Evolutionary conservation across 2,888 invertebrate species (phyloP).

Genomic region (Lutraria lutraria): DNA sequence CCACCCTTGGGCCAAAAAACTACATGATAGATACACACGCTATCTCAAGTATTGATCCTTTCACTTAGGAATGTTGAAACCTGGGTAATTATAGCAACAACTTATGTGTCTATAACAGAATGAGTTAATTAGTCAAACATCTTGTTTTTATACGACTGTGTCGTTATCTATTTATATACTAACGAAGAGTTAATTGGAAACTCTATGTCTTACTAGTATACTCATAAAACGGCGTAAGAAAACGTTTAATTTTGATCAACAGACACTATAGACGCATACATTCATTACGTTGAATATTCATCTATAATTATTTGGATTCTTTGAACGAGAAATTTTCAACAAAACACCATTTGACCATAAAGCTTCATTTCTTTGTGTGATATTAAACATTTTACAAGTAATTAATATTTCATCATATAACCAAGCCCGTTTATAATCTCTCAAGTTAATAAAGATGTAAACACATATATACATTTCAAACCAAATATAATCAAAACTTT

Average conservation of each 20-base stretch:
- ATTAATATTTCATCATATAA: too few species aligned
- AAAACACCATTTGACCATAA: too few species aligned
- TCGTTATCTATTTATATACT: slow-evolving; percentile 17
- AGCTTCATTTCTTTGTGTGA: too few species aligned
- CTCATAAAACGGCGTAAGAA: not conserved
- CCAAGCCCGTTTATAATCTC: too few species aligned
- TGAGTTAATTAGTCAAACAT: slow-evolving; percentile 4
- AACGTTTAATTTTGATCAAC: not conserved
- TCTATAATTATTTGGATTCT: not conserved
- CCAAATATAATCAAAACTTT: too few species aligned
- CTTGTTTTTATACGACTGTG: not conserved
- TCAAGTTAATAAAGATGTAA: too few species aligned
- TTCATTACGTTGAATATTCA: not conserved
- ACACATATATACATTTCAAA: too few species aligned
- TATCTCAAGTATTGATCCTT: slow-evolving; percentile 27
- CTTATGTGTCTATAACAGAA: not conserved
- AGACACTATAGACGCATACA: too few species aligned
- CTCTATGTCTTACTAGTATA: too few species aligned
- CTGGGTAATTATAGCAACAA: slow-evolving; percentile 5
- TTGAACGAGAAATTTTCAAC: too few species aligned
- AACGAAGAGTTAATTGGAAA: not conserved
- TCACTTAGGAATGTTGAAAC: slow-evolving; percentile 31
- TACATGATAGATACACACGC: slow-evolving; percentile 31
- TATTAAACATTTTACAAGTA: too few species aligned
- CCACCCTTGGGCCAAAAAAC: slow-evolving; percentile 24